Conservation (phyloP, 2,113 vertebrate genomes). For the Electrona antarctica region DNA sequence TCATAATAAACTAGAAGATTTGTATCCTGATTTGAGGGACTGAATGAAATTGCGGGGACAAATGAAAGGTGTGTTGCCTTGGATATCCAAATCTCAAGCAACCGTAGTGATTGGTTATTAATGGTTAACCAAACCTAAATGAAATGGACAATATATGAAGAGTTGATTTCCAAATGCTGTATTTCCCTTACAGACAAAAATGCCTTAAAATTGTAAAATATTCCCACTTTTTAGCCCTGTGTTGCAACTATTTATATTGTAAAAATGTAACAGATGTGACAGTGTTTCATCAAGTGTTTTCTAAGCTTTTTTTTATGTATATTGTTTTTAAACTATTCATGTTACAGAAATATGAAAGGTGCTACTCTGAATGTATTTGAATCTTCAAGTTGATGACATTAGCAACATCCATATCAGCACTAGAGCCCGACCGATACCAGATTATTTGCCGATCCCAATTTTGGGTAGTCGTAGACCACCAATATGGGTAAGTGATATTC, state of each 20-base stretch:
- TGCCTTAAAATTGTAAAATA: too few relatives aligned
- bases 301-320: slow-evolving; percentile 52
- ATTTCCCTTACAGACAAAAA: too few relatives aligned
- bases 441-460: background rate
- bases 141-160: slow-evolving; percentile 3
- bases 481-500: too few relatives aligned
- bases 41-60: slow-evolving; percentile 24
- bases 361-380: slow-evolving; percentile 65
- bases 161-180: too few relatives aligned
- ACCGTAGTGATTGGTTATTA: slow-evolving; percentile 13
- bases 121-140: slow-evolving; percentile 3
- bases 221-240: slow-evolving; percentile 24
- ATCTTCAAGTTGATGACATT: slow-evolving; percentile 24
- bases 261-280: slow-evolving; percentile 3
- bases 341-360: slow-evolving; percentile 45
- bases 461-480: background rate
- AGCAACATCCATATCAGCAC: background rate
- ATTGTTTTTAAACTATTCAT: slow-evolving; percentile 46
- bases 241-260: slow-evolving; percentile 25
- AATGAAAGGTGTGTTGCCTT: slow-evolving; percentile 25
- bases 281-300: slow-evolving; percentile 25
- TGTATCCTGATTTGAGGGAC: slow-evolving; percentile 18
- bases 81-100: slow-evolving; percentile 15
- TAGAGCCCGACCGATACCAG: background rate
- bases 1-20: slow-evolving; percentile 6